Evolutionary conservation across 2,797 vertebrate genomes (phyloP).

Genomic region (Alca torda): DNA sequence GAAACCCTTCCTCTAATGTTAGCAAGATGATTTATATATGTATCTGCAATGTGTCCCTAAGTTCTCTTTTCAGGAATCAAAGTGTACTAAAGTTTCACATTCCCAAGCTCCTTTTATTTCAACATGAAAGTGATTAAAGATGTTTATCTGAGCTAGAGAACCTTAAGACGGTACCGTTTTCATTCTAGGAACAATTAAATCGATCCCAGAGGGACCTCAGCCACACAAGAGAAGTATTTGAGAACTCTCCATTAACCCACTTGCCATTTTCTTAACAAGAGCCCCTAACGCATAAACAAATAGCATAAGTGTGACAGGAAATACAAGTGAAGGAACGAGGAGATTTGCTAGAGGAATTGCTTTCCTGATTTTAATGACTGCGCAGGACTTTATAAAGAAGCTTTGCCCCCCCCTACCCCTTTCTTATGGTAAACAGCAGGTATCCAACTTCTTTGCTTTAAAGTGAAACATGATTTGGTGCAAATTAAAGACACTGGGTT

Average conservation of each 20-base stretch:
- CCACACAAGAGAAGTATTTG: slow-evolving; percentile 65
- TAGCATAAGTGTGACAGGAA: slow-evolving; percentile 58
- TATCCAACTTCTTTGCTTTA: slow-evolving; percentile 22
- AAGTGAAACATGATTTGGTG: not conserved
- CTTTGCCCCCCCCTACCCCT: not conserved
- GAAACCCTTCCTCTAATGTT: slow-evolving; percentile 56
- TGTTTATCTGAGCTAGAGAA: slow-evolving; percentile 74
- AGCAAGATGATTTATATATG: slow-evolving; percentile 62
- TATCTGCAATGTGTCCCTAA: slow-evolving; percentile 60
- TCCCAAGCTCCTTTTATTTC: slow-evolving; percentile 75
- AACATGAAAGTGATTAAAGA: slow-evolving; percentile 78
- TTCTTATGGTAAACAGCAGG: slow-evolving; percentile 29
- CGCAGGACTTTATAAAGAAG: slow-evolving; percentile 9
- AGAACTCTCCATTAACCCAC: slow-evolving; percentile 62
- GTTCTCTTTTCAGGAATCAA: slow-evolving; percentile 70
- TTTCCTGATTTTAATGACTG: slow-evolving; percentile 29
- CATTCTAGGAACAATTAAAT: slow-evolving; percentile 71
- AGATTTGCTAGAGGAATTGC: slow-evolving; percentile 26
- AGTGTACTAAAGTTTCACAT: slow-evolving; percentile 70
- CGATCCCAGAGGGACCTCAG: slow-evolving; percentile 39
- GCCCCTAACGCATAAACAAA: slow-evolving; percentile 60
- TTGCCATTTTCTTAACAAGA: slow-evolving; percentile 66
- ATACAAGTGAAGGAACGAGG: slow-evolving; percentile 57
- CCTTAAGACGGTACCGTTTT: slow-evolving; percentile 59
- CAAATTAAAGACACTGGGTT: slow-evolving; percentile 21